Conservation (phyloP, 2,888 invertebrate genomes). For the Scaptomyza reducta region DNA sequence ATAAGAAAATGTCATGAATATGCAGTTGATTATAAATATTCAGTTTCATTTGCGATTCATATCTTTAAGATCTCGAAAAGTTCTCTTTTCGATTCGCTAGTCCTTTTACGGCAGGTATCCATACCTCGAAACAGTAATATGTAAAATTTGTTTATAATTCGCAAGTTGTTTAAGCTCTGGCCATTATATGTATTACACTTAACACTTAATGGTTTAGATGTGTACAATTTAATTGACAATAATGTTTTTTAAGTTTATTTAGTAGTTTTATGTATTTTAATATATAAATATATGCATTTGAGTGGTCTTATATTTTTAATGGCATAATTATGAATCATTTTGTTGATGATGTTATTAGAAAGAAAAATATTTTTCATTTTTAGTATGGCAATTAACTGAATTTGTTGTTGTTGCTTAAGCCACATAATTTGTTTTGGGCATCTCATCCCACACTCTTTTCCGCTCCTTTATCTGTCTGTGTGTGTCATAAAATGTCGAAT, state of each 20-base stretch:
- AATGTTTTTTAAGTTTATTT: too few species aligned
- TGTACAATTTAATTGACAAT: too few species aligned
- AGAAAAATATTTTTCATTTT: conserved; percentile 20
- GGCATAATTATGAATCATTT: conserved; percentile 15
- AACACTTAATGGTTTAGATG: too few species aligned
- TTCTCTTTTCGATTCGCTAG: too few species aligned
- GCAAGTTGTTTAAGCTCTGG: too few species aligned
- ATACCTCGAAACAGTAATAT: too few species aligned
- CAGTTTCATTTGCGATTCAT: not conserved
- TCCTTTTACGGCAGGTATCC: too few species aligned
- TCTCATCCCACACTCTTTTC: not conserved
- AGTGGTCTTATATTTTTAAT: conserved; percentile 8
- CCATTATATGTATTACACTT: too few species aligned
- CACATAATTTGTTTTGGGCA: conserved; percentile 13
- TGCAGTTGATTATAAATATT: conserved; percentile 1
- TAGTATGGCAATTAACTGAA: conserved; percentile 41
- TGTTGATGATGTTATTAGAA: conserved; percentile 19
- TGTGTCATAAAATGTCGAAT: conserved; percentile 53
- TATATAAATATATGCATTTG: too few species aligned
- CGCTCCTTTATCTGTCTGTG: not conserved
- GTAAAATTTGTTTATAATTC: too few species aligned
- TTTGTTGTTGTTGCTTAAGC: conserved; percentile 27
- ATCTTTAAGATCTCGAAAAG: not conserved
- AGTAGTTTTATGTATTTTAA: too few species aligned
- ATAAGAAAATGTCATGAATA: conserved; percentile 9